These are phyloP conservation scores for Ormyrus nitidulus DNA, from an alignment of 2,888 invertebrate genomes.

Conservation along the genomic window DNA sequence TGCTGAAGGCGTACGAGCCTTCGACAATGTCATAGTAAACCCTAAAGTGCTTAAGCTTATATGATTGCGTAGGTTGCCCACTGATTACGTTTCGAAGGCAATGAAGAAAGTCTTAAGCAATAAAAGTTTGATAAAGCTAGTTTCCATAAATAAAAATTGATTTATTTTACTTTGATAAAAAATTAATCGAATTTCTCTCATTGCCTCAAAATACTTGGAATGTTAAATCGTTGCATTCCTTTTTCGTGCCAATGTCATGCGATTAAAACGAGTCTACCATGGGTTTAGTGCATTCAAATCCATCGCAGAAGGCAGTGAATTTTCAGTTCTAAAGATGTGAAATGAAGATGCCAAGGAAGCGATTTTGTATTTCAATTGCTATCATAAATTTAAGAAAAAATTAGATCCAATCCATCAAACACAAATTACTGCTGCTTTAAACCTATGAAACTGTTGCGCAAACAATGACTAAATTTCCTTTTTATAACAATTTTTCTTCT, in stretches of 20 bases:
- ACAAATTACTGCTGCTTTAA: no score
- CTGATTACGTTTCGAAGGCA: slow-evolving; percentile 3
- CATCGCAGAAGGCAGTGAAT: slow-evolving; percentile 48
- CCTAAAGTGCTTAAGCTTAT: slow-evolving; percentile 13
- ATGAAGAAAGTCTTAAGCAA: not conserved
- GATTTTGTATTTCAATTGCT: not conserved
- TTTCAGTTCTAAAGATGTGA: slow-evolving; percentile 15
- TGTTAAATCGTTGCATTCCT: slow-evolving; percentile 28
- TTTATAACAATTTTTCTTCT: no score
- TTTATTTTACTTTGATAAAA: no score
- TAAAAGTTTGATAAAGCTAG: not conserved
- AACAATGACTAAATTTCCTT: no score
- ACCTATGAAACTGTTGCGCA: no score
- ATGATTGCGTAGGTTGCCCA: slow-evolving; percentile 14
- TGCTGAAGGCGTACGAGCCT: not conserved
- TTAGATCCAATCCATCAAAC: no score
- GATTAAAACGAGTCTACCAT: slow-evolving; percentile 14
- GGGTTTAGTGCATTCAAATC: slow-evolving; percentile 10
- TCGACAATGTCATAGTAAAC: not conserved
- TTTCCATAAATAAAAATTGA: not conserved
- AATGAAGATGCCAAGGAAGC: not conserved
- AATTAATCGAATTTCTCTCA: slow-evolving; percentile 1
- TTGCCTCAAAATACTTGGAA: slow-evolving; percentile 20
- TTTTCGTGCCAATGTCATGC: not conserved
- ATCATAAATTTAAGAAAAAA: no score